phyloP scores from a whole-genome alignment of 2,888 invertebrate genomes.

The Chydorus sphaericus region DNA sequence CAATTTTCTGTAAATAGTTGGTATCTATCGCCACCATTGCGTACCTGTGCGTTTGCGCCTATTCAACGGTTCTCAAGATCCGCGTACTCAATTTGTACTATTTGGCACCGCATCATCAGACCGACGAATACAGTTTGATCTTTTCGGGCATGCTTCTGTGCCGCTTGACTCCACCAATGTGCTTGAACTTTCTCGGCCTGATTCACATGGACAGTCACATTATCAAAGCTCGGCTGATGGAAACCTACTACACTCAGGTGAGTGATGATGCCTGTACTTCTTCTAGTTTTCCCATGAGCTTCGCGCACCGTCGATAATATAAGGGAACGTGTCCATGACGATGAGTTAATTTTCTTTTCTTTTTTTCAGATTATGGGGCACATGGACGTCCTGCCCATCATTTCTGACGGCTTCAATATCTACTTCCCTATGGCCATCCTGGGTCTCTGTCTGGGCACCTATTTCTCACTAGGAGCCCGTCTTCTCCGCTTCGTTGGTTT shows the following conservation, averaged over 20 bases:
- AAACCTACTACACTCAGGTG: conserved; percentile 78
- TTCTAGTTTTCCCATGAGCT: conserved; percentile 6
- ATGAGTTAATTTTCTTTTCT: conserved; percentile 16
- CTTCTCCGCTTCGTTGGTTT: conserved; percentile 81
- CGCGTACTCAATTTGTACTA: conserved; percentile 92
- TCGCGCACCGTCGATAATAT: background rate
- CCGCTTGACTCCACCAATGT: conserved; percentile 92
- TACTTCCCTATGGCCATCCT: conserved; percentile 97
- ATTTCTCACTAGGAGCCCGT: conserved; percentile 82
- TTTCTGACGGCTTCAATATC: conserved; percentile 95
- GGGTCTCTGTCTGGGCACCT: conserved; percentile 80
- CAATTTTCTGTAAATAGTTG: conserved; percentile 40
- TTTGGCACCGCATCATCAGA: conserved; percentile 92
- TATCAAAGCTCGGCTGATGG: conserved; percentile 59
- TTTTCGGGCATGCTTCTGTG: conserved; percentile 98
- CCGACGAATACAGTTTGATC: conserved; percentile 95
- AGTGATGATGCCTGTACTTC: conserved; percentile 14
- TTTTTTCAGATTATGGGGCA: conserved; percentile 79
- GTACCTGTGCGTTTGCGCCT: conserved; percentile 94
- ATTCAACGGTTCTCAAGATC: conserved; percentile 93
- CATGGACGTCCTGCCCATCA: conserved; percentile 93
- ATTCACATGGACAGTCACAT: conserved; percentile 97
- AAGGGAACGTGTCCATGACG: background rate
- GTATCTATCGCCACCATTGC: conserved; percentile 80
- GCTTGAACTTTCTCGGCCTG: conserved; percentile 91